phyloP scores from a whole-genome alignment of 2,888 invertebrate species.

The Alentia gelatinosa region DNA sequence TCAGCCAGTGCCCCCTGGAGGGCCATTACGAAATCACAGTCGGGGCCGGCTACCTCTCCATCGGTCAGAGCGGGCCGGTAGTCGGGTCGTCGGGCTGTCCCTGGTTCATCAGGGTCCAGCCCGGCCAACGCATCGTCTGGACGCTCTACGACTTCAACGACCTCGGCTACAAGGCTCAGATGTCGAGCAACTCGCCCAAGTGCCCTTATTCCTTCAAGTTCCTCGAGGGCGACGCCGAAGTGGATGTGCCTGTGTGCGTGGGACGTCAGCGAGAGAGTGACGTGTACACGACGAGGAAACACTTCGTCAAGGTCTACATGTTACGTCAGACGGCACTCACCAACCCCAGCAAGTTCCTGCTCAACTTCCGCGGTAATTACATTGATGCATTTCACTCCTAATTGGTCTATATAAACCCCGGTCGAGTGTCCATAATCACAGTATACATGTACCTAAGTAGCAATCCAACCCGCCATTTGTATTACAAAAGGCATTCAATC shows the following conservation, averaged over 20 bases:
- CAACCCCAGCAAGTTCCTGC: constrained; percentile 28
- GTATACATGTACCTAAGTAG: too few relatives aligned
- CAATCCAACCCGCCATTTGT: too few relatives aligned
- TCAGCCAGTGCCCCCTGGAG: constrained; percentile 27
- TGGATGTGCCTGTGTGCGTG: constrained; percentile 33
- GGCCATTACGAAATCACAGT: constrained; percentile 44
- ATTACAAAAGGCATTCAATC: too few relatives aligned
- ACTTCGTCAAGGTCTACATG: constrained; percentile 50
- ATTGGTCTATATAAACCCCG: background rate
- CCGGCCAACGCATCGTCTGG: constrained; percentile 45
- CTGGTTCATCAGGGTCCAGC: constrained; percentile 53
- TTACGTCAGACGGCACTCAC: background rate
- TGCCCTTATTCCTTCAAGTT: constrained; percentile 48
- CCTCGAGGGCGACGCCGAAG: constrained; percentile 32
- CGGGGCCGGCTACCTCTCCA: constrained; percentile 56
- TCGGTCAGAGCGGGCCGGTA: constrained; percentile 43
- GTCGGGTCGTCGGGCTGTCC: constrained; percentile 55
- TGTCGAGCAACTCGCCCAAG: constrained; percentile 21
- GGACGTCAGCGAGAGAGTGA: constrained; percentile 46
- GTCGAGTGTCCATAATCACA: too few relatives aligned
- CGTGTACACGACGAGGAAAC: constrained; percentile 9
- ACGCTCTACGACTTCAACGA: constrained; percentile 47
- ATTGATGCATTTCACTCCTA: background rate
- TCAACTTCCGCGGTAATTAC: constrained; percentile 33
- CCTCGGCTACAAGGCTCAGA: constrained; percentile 18